Percentiles rank a stretch among this genome's conserved stretches.
phyloP scores from a whole-genome alignment of 2,113 vertebrate genomes.

The Turdus rufiventris region DNA sequence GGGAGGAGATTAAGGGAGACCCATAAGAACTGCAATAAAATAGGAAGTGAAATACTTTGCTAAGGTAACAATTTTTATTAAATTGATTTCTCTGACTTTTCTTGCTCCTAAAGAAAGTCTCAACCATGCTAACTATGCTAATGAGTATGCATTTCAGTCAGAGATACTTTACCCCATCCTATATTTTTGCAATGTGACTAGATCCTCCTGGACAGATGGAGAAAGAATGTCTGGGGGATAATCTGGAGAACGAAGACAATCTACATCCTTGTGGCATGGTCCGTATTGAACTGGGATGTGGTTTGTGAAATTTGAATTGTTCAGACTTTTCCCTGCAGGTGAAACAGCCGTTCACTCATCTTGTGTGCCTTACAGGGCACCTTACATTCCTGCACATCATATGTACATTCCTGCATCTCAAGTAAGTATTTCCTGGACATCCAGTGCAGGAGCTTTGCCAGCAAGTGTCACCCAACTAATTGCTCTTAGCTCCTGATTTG shows the following conservation, averaged over 20 bases:
- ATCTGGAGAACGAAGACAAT: neutral
- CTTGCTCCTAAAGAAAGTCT: neutral
- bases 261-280: neutral
- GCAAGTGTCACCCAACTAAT: neutral
- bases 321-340: neutral
- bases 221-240: neutral
- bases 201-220: neutral
- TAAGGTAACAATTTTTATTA: neutral
- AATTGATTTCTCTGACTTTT: neutral
- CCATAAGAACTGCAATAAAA: neutral
- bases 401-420: neutral
- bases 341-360: neutral
- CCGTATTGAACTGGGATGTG: neutral
- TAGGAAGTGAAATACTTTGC: neutral
- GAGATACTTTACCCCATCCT: neutral
- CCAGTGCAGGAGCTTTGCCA: neutral
- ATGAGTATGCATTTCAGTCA: neutral
- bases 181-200: neutral
- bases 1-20: neutral
- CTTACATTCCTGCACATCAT: neutral
- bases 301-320: neutral
- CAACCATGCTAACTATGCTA: neutral
- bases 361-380: neutral
- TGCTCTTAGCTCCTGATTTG: neutral
- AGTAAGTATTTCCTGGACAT: neutral